Percentiles rank a stretch among this genome's conserved stretches.
Conservation (phyloP, 2,888 invertebrate genomes). For the Nymphalis c-album region DNA sequence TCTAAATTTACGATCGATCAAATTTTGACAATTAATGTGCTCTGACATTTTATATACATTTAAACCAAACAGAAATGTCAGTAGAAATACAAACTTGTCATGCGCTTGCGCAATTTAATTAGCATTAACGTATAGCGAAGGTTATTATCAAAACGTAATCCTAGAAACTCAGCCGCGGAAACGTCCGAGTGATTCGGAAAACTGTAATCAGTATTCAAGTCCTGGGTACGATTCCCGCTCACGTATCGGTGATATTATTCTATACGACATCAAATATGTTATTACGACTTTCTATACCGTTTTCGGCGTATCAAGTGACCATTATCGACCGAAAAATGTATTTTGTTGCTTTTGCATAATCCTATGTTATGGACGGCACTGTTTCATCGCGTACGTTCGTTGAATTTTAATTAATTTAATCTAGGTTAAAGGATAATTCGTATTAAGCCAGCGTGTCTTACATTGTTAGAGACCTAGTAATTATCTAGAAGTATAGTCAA, state of each 20-base stretch:
- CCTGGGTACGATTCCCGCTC: constrained; percentile 61
- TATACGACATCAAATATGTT: constrained; percentile 59
- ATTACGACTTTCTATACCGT: constrained; percentile 72
- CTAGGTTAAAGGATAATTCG: constrained; percentile 30
- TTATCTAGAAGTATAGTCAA: constrained; percentile 1
- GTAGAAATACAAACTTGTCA: constrained; percentile 23
- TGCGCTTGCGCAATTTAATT: constrained; percentile 18
- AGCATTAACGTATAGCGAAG: constrained; percentile 12
- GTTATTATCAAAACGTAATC: constrained; percentile 10
- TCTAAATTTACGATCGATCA: constrained; percentile 14
- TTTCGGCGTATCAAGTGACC: constrained; percentile 59
- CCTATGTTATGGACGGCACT: constrained; percentile 36
- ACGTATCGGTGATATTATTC: constrained; percentile 68
- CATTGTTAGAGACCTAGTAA: constrained; percentile 7
- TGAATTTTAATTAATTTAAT: constrained; percentile 35
- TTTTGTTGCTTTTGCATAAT: constrained; percentile 45
- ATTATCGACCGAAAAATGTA: constrained; percentile 51
- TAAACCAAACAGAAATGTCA: constrained; percentile 33
- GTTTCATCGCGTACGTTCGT: constrained; percentile 31
- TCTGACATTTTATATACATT: constrained; percentile 29
- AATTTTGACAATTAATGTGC: constrained; percentile 16
- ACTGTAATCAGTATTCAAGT: constrained; percentile 59
- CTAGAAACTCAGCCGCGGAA: constrained; percentile 19
- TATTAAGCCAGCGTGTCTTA: constrained; percentile 11
- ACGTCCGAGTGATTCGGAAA: constrained; percentile 32